These are phyloP conservation scores for Callipepla californica DNA, from an alignment of 2,113 vertebrate genomes.

Conservation along the genomic window DNA sequence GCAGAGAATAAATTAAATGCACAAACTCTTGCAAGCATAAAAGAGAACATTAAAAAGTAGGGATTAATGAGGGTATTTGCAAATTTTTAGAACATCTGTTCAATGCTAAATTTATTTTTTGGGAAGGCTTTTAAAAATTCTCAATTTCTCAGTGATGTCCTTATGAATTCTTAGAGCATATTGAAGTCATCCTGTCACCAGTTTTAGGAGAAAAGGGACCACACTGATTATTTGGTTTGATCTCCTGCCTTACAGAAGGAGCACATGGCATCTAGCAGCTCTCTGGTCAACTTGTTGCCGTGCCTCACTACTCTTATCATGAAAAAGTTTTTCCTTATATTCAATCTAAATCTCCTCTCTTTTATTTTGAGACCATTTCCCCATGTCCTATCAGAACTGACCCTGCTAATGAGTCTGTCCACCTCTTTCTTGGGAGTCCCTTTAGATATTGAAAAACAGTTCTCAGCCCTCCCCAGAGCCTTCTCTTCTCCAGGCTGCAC, in stretches of 20 bases:
- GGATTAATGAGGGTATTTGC: background rate
- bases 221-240: background rate
- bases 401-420: no score
- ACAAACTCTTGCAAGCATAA: background rate
- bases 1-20: slow-evolving; percentile 9
- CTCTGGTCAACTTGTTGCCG: no score
- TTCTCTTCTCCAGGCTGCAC: no score
- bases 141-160: background rate
- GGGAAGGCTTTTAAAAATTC: background rate
- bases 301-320: no score
- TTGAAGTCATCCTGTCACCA: background rate
- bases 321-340: no score
- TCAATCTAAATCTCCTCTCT: no score
- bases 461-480: no score
- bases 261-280: background rate
- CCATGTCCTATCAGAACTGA: no score
- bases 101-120: background rate
- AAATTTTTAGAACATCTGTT: background rate
- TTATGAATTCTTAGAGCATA: background rate
- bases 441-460: no score
- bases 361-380: no score
- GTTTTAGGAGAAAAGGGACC: background rate
- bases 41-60: background rate
- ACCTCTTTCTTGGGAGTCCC: no score
- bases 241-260: background rate